Evolutionary conservation across 2,888 invertebrate species (phyloP), one percentile per base, ranked within the genome.

Genomic region (Pristionchus japonicus): DNA sequence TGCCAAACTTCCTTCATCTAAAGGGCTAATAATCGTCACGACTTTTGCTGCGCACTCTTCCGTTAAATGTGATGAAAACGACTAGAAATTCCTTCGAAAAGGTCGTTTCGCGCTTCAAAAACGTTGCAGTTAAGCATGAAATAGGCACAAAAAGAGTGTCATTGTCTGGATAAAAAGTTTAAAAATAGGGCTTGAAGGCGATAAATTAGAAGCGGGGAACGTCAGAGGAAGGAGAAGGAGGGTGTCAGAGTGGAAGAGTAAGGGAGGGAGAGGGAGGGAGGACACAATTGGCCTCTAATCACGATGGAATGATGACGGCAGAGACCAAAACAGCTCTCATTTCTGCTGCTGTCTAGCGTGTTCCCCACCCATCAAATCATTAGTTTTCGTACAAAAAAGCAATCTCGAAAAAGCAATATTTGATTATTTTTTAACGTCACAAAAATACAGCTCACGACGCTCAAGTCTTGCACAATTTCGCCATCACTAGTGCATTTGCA

Each of bases 271-370:
- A 9, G 37, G 37, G 20, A 27, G 70, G 34, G 37, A 34, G 37
- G 70, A 70, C 37, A 70, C 70, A 70, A 70, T 70, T 70, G 70
- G 70, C 37, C 34, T 70, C 70, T 70, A 70, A 70, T 70, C 70
- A 70, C 70, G 20, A 17, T 70, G 34, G 20, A 13, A 31, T 17
- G 3, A 67, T 31, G 64, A 31, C 70, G 20, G 17, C 70, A n/a
- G n/a, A n/a, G n/a, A 70, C 23, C 70, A 70, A 70, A 70, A 70
- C 70, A 70, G 70, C 37, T 70, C 70, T 34, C 57, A n/a, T 23
- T 23, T 57, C 57, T 57, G 3, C 17, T n/a, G 23, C 57, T 57
- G 57, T 57, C 57, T 57, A n/a, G 57, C 57, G 57, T 57, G 57
- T 57, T 57, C 57, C n/a, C 57, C 23, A 3, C 23, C n/a, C 57